Conservation (phyloP, 2,113 vertebrate species). For the Pygoscelis adeliae region DNA sequence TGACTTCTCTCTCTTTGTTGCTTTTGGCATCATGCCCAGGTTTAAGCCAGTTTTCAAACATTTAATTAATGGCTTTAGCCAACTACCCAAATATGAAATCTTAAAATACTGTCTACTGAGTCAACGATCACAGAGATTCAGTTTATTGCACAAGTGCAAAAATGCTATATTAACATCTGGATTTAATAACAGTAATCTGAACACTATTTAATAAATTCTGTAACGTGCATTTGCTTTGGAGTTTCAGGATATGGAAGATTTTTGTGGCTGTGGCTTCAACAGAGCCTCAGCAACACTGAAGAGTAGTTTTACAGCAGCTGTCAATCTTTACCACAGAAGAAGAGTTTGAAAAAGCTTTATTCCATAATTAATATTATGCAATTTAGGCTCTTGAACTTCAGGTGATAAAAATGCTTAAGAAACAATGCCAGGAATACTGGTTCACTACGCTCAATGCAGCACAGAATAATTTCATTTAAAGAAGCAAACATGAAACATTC, state of each 20-base stretch:
- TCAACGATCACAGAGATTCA: conserved; percentile 1
- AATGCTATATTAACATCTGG: conserved; percentile 44
- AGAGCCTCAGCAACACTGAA: not conserved
- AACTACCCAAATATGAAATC: conserved; percentile 24
- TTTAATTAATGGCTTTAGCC: conserved; percentile 22
- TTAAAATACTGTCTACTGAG: conserved; percentile 31
- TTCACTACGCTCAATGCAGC: not conserved
- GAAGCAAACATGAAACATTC: not conserved
- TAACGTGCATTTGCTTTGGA: conserved; percentile 27
- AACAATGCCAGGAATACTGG: not conserved
- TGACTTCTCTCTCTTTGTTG: not conserved
- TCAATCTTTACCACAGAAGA: not conserved
- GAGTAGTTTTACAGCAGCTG: not conserved
- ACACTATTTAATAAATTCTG: conserved; percentile 24
- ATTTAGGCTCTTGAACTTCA: not conserved
- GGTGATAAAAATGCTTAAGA: not conserved
- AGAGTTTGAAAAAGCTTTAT: not conserved
- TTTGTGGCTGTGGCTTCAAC: not conserved
- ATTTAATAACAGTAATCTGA: conserved; percentile 47
- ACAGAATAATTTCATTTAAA: not conserved
- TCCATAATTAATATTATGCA: not conserved
- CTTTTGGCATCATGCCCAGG: not conserved
- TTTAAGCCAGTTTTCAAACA: conserved; percentile 49
- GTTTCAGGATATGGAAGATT: conserved; percentile 34
- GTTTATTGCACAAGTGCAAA: conserved; percentile 27